These are phyloP conservation scores for Mamestra configurata DNA, from an alignment of 1,140 invertebrate genomes.

Conservation along the genomic window DNA sequence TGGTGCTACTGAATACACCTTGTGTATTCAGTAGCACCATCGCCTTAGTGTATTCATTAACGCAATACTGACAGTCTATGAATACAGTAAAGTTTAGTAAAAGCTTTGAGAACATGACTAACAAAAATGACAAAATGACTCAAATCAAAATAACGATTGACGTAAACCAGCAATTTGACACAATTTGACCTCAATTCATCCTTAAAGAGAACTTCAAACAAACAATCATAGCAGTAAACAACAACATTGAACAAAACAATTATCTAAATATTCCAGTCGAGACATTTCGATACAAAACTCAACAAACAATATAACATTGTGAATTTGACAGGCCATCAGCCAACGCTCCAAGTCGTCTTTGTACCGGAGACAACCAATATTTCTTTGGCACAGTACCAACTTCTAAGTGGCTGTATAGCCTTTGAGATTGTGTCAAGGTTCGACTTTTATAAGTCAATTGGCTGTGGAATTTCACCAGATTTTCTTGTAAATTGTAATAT, in stretches of 20 bases:
- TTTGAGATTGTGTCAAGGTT: conserved; percentile 44
- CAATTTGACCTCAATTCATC: not conserved
- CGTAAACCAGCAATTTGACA: not conserved
- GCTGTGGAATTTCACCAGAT: not conserved
- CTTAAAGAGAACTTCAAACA: not conserved
- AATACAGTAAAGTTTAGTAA: too few species aligned
- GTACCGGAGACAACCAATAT: conserved; percentile 50
- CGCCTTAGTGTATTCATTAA: too few species aligned
- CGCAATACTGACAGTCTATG: too few species aligned
- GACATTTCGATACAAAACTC: not conserved
- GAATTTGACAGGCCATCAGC: conserved; percentile 25
- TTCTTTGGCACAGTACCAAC: conserved; percentile 51
- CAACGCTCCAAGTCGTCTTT: conserved; percentile 3
- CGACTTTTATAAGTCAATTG: conserved; percentile 39
- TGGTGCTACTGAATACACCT: too few species aligned
- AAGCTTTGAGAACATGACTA: too few species aligned
- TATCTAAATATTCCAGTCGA: not conserved
- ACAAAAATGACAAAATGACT: too few species aligned
- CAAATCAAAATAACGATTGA: too few species aligned
- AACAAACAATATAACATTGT: conserved; percentile 38
- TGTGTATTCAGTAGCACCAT: too few species aligned
- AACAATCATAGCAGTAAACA: not conserved
- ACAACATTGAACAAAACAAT: conserved; percentile 27
- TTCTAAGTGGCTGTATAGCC: conserved; percentile 21
- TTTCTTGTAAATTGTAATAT: not conserved